Evolutionary conservation across 2,113 vertebrate genomes (phyloP).

Genomic region (Gopherus evgoodei): DNA sequence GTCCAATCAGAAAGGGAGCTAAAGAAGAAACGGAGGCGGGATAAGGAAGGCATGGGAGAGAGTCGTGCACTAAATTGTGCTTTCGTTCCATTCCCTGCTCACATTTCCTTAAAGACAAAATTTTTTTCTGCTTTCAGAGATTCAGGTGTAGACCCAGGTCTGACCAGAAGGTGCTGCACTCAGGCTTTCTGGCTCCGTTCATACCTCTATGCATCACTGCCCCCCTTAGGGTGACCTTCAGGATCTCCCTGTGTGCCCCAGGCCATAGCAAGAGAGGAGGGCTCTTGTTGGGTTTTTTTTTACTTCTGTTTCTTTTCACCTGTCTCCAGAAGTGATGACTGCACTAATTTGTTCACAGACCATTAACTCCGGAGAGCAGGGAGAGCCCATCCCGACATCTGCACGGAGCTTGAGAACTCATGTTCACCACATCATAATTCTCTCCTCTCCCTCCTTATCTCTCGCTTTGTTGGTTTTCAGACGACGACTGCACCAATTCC

Average conservation of each 20-base stretch:
- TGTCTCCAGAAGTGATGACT: conserved; percentile 69
- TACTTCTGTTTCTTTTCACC: conserved; percentile 65
- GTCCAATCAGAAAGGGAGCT: not conserved
- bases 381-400: conserved; percentile 16
- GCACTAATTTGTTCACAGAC: conserved; percentile 72
- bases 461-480: conserved; percentile 74
- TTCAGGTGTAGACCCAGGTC: not conserved
- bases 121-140: not conserved
- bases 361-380: conserved; percentile 69
- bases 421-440: not conserved
- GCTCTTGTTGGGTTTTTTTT: not conserved
- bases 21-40: no score
- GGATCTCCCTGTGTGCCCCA: not conserved
- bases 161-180: conserved; percentile 23
- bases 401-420: conserved; percentile 7
- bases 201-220: not conserved
- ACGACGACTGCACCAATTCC: conserved; percentile 96
- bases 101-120: not conserved
- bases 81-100: not conserved
- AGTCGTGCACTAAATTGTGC: not conserved
- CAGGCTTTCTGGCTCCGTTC: not conserved
- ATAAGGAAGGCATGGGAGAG: not conserved
- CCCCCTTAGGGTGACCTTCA: conserved; percentile 23
- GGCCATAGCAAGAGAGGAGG: not conserved
- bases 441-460: not conserved